phyloP scores from a whole-genome alignment of 2,888 invertebrate genomes.

The Metopia argyrocephala region DNA sequence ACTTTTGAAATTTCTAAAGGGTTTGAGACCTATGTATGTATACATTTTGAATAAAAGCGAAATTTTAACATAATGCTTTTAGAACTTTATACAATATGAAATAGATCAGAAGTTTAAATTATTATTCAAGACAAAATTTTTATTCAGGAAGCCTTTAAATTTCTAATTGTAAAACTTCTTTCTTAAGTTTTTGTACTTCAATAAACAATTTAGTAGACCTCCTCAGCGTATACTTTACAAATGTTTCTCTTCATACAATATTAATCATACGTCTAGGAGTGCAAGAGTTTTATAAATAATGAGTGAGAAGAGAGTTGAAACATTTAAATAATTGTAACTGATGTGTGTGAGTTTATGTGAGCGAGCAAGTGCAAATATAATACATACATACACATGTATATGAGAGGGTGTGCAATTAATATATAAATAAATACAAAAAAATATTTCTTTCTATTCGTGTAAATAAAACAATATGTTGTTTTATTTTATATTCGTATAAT shows the following conservation, averaged over 20 bases:
- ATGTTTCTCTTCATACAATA: conserved; percentile 16
- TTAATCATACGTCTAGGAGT: conserved; percentile 14
- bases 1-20: not conserved
- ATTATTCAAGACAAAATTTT: too few relatives aligned
- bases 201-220: too few relatives aligned
- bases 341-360: not conserved
- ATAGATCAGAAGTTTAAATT: too few relatives aligned
- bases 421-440: conserved; percentile 1
- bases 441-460: not conserved
- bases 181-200: not conserved
- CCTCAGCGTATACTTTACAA: conserved; percentile 5
- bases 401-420: not conserved
- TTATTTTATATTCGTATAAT: not conserved
- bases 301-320: not conserved
- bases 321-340: not conserved
- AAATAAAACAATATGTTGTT: conserved; percentile 17
- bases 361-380: not conserved
- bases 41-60: too few relatives aligned
- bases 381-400: not conserved
- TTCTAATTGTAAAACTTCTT: not conserved
- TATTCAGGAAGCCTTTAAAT: not conserved
- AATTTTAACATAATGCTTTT: too few relatives aligned
- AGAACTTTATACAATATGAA: not conserved
- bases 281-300: not conserved
- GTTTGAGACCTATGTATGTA: too few relatives aligned